Base-by-base conservation (phyloP, 2,113 vertebrate genomes). In the Tichodroma muraria region DNA sequence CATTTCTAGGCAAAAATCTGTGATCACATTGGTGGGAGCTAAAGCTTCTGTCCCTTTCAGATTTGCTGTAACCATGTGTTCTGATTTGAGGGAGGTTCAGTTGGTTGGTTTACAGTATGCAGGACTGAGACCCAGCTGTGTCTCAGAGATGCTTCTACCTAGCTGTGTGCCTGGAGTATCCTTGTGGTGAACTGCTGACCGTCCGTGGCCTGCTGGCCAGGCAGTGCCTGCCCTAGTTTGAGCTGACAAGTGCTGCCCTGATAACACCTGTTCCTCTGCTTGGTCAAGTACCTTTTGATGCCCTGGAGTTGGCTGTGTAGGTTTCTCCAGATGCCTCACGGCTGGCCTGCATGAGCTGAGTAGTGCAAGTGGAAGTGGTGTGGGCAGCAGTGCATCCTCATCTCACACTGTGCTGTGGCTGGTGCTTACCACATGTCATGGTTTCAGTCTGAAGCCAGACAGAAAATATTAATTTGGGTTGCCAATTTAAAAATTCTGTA, bases 151-250 rank as follows among this genome's bases (percentile, higher is more conserved):
- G 0, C 15, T 40, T 73, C 22, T 15, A 45, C 38, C 16, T 9
- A 11, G 8, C 20, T 64, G 24, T 19, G 35, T 72, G 30, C 28
- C 11, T 37, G 35, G 40, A 20, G n/a, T 12, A 25, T 78, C 30
- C 22, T 0, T 2, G 42, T 44, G n/a, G 10, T 4, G 3, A 37
- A 1, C 23, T 56, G 64, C 59, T 65, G 68, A 52, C 19, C 23
- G 28, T 16, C 18, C 10, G 35, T 33, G 53, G 35, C 24, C 59
- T 56, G 40, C 65, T 49, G 82, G 14, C 22, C 42, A 37, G 38
- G 5, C 35, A 50, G 25, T 1, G 5, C 35, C 11, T 49, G 69
- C 30, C 0, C 0, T 30, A 28, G 22, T 25, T 75, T 1, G 9
- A 24, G 15, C 9, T 68, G 75, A 71, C 20, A 50, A 35, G 31